Evolutionary conservation across 2,113 vertebrate genomes (phyloP).

Genomic region (Fulica atra): DNA sequence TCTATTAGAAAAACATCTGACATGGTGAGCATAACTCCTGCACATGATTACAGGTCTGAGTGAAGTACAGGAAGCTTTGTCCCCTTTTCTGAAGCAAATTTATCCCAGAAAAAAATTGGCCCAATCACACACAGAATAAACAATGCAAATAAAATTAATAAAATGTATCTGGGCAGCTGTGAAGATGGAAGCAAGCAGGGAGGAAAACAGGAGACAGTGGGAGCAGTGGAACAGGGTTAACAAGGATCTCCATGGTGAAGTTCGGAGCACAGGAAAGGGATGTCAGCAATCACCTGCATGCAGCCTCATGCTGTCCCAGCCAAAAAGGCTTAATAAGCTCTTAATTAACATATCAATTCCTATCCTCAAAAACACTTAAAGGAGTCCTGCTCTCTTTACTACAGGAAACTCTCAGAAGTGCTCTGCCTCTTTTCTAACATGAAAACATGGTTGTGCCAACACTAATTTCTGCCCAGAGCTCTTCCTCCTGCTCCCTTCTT

Average conservation of each 20-base stretch:
- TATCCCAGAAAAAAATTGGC: neutral
- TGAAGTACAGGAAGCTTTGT: neutral
- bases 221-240: neutral
- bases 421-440: neutral
- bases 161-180: neutral
- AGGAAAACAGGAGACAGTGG: neutral
- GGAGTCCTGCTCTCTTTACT: neutral
- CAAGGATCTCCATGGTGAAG: neutral
- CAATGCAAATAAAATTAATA: neutral
- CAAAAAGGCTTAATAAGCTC: neutral
- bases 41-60: accelerated
- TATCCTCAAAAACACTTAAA: neutral
- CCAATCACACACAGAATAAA: neutral
- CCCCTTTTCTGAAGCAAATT: neutral
- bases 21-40: neutral
- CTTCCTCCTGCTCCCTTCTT: neutral
- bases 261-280: neutral
- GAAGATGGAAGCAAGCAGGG: neutral
- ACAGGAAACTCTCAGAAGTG: neutral
- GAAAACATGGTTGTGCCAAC: neutral
- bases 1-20: neutral
- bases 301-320: neutral
- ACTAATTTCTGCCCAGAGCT: neutral
- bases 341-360: neutral
- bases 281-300: neutral